phyloP scores from a whole-genome alignment of 2,797 vertebrate genomes.

The Cryptoblepharus egeriae region DNA sequence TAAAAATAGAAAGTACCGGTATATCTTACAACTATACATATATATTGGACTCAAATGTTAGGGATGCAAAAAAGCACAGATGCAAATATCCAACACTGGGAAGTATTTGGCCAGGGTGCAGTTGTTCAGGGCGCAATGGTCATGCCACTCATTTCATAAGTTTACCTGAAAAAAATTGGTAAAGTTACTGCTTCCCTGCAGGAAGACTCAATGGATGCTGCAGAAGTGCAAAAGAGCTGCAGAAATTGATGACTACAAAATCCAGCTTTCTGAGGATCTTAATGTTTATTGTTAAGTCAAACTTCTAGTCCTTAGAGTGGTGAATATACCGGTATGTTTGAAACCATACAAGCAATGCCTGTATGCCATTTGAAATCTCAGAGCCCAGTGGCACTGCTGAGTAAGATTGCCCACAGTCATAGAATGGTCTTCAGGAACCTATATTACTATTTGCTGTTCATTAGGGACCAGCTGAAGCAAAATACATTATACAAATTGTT shows the following conservation, averaged over 20 bases:
- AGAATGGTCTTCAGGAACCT: neutral
- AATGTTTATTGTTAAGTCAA: neutral
- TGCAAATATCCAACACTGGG: too few relatives aligned
- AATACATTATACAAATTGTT: neutral
- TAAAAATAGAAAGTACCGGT: too few relatives aligned
- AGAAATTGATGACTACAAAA: too few relatives aligned
- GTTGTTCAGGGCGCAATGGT: too few relatives aligned
- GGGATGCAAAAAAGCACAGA: too few relatives aligned
- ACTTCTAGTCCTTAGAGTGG: neutral
- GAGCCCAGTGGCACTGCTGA: neutral
- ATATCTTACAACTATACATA: too few relatives aligned
- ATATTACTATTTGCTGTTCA: neutral
- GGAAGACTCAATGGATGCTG: slow-evolving; percentile 19
- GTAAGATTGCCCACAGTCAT: neutral
- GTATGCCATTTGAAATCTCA: neutral
- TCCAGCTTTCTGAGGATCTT: neutral
- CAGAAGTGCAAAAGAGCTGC: neutral
- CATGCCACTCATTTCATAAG: neutral
- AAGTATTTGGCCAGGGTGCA: too few relatives aligned
- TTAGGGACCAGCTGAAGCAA: neutral
- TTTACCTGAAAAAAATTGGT: slow-evolving; percentile 39
- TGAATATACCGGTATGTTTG: neutral
- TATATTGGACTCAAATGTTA: too few relatives aligned
- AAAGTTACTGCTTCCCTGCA: slow-evolving; percentile 26
- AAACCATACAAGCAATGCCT: neutral